phyloP scores from a whole-genome alignment of 1,140 invertebrate genomes.

The Whitmania pigra region DNA sequence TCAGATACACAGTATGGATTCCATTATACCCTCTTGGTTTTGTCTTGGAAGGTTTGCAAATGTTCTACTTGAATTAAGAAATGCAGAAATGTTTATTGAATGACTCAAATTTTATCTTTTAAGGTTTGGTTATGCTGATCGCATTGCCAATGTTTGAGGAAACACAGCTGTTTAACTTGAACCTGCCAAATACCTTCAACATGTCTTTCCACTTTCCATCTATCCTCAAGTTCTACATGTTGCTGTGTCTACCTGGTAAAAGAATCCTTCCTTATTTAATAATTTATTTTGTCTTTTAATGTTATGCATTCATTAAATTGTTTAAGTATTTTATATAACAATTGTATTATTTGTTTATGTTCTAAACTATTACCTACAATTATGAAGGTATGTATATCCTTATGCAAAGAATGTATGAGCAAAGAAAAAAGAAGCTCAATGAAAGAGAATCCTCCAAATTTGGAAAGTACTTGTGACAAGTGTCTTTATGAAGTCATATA shows the following conservation, averaged over 20 bases:
- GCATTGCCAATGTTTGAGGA: conserved; percentile 79
- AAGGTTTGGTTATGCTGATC: conserved; percentile 46
- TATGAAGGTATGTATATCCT: conserved; percentile 28
- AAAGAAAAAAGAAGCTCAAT: conserved; percentile 29
- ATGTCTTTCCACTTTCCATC: conserved; percentile 72
- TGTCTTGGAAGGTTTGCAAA: conserved; percentile 58
- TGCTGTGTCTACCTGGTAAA: conserved; percentile 57
- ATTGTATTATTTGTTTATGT: too few relatives aligned
- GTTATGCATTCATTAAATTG: background rate
- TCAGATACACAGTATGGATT: conserved; percentile 84
- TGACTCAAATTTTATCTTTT: background rate
- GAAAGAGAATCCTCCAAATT: background rate
- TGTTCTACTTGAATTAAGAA: background rate
- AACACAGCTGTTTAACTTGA: conserved; percentile 60
- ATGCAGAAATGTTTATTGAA: background rate
- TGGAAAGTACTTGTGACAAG: too few relatives aligned
- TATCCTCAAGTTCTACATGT: conserved; percentile 62
- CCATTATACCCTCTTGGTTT: conserved; percentile 78
- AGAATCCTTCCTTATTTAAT: background rate
- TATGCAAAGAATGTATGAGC: conserved; percentile 31
- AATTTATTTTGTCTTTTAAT: too few relatives aligned
- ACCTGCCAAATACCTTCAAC: conserved; percentile 70
- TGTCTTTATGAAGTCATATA: too few relatives aligned
- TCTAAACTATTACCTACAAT: too few relatives aligned
- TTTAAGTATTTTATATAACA: background rate